Base-by-base conservation (phyloP, 2,113 vertebrate species). In the Epinephelus moara region DNA sequence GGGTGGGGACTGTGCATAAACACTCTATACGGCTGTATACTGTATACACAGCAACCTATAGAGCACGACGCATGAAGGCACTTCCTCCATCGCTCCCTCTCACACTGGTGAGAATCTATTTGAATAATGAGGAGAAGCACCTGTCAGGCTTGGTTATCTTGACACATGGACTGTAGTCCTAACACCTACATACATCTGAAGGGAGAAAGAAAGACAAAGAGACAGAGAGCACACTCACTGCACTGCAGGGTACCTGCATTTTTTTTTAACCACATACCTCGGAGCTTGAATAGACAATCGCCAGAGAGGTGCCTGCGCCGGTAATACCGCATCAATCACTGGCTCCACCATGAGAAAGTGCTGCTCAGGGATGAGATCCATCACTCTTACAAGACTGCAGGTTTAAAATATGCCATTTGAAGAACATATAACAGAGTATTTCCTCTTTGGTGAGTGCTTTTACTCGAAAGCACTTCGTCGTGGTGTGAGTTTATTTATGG, bases 61-160 rank as follows among this genome's bases (percentile, higher is more conserved):
- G 53, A 81, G 77, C 30, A 64, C 4, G 40, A 70, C 82, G 87
- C 75, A 50, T 27, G 19, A 74, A 74, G 69, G 74, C 53, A 74
- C 42, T 49, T 75, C 89, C 63, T 86, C 75, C 68, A 66, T 75
- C 18, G 30, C 74, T 67, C 67, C 56, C 47, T 82, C 80, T 84
- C 78, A 66, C 69, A 80, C 47, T 23, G 69, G 27, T 69, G 81
- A 81, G 85, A 91, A 88, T 88, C 87, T 59, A 92, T 91, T 92
- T 92, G 91, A 92, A 92, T 94, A 94, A 94, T 90, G 85, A 92
- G 89, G 85, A 92, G 88, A 91, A 94, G 89, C 91, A 94, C 71
- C 89, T 93, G 92, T 88, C 92, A 90, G 85, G 75, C 70, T 85
- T n/a, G 1, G 79, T 94, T 93, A 93, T 85, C 84, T 30, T 90